Conservation (phyloP, 2,888 invertebrate species). For the Campaea margaritaria region DNA sequence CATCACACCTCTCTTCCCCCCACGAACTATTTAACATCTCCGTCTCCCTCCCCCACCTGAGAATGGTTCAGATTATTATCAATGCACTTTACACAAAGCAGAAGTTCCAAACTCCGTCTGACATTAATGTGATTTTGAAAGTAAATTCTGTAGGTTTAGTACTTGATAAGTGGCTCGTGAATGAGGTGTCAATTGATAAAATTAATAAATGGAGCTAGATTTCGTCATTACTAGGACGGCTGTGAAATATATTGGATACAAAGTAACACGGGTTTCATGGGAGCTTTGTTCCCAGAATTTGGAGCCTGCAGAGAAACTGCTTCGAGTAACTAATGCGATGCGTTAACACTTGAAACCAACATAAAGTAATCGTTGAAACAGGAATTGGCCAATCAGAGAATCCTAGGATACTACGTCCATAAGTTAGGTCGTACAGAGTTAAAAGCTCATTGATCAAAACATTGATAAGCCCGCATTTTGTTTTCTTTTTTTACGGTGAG, state of each 20-base stretch:
- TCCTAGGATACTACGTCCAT: too few species aligned
- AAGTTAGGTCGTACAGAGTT: too few species aligned
- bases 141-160: slow-evolving; percentile 82
- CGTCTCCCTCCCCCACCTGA: slow-evolving; percentile 60
- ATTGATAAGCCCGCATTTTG: too few species aligned
- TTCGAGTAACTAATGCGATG: slow-evolving; percentile 6
- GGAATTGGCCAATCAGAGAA: too few species aligned
- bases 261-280: slow-evolving; percentile 39
- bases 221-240: slow-evolving; percentile 51
- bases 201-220: slow-evolving; percentile 76
- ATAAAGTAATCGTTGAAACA: too few species aligned
- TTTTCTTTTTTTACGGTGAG: too few species aligned
- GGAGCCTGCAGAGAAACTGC: too few species aligned
- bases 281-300: slow-evolving; percentile 29
- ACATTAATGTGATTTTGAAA: slow-evolving; percentile 82
- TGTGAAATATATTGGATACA: slow-evolving; percentile 51
- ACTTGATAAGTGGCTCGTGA: slow-evolving; percentile 70
- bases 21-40: slow-evolving; percentile 37
- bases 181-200: slow-evolving; percentile 82
- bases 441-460: too few species aligned
- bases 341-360: too few species aligned
- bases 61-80: slow-evolving; percentile 82
- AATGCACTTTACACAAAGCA: slow-evolving; percentile 85
- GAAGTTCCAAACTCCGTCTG: slow-evolving; percentile 75
- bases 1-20: slow-evolving; percentile 54